Percentiles rank a stretch among this genome's conserved stretches.
Conservation (phyloP, 2,888 invertebrate genomes). For the Melanostoma mellinum region DNA sequence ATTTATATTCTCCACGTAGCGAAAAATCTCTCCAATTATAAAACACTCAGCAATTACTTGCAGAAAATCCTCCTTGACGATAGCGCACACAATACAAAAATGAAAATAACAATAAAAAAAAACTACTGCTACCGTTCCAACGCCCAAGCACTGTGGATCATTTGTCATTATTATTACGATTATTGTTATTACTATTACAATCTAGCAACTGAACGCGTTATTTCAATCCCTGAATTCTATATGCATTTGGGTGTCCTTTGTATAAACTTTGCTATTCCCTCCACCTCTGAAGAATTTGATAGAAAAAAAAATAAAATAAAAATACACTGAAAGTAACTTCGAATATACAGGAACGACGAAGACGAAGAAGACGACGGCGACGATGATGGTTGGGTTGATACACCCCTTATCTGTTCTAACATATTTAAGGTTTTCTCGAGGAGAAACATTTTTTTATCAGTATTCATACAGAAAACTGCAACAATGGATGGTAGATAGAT, state of each 20-base stretch:
- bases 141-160: slow-evolving; percentile 65
- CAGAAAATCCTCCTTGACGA: slow-evolving; percentile 52
- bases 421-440: slow-evolving; percentile 45
- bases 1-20: slow-evolving; percentile 45
- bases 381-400: slow-evolving; percentile 3
- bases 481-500: slow-evolving; percentile 36
- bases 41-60: slow-evolving; percentile 69
- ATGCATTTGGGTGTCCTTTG: slow-evolving; percentile 56
- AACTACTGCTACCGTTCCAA: slow-evolving; percentile 57
- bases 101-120: slow-evolving; percentile 66
- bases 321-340: slow-evolving; percentile 40
- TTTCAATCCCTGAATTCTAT: slow-evolving; percentile 58
- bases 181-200: slow-evolving; percentile 68
- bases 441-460: slow-evolving; percentile 42
- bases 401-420: slow-evolving; percentile 8
- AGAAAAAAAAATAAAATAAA: slow-evolving; percentile 11
- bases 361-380: background rate
- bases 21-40: slow-evolving; percentile 65
- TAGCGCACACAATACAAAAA: slow-evolving; percentile 48
- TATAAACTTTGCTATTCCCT: slow-evolving; percentile 15
- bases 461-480: slow-evolving; percentile 29
- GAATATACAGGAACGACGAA: slow-evolving; percentile 16
- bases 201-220: slow-evolving; percentile 62
- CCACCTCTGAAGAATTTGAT: slow-evolving; percentile 9
- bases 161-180: slow-evolving; percentile 72